phyloP scores from a whole-genome alignment of 2,888 invertebrate species.

The Tipula confusa region DNA sequence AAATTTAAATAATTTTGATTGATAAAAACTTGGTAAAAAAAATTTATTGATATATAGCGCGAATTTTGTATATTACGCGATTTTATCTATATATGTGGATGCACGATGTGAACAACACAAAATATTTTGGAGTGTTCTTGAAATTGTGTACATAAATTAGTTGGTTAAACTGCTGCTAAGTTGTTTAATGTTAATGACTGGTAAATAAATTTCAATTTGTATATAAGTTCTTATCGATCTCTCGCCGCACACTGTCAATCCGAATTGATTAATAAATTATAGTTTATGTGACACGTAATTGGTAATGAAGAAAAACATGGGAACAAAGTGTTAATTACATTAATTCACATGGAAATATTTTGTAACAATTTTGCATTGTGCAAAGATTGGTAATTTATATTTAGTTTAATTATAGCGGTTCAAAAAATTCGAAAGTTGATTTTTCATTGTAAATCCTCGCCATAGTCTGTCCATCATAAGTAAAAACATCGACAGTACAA shows the following conservation, averaged over 20 bases:
- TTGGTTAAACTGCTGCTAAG: background rate
- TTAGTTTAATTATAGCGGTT: no score
- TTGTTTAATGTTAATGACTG: background rate
- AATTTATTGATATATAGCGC: background rate
- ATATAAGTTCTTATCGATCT: background rate
- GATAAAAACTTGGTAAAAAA: background rate
- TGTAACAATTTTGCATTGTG: background rate
- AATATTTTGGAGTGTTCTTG: background rate
- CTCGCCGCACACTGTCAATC: background rate
- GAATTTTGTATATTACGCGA: background rate
- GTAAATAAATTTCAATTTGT: background rate
- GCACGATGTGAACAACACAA: background rate
- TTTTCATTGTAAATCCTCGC: no score
- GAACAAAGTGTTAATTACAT: background rate
- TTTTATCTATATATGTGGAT: background rate
- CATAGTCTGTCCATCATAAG: no score
- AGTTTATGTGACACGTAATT: background rate
- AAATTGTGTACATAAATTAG: background rate
- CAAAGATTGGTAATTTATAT: no score
- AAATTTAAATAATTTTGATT: slow-evolving; percentile 9
- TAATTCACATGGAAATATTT: background rate
- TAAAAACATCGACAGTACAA: no score
- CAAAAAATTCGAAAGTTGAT: no score
- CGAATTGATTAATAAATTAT: background rate
- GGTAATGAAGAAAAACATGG: background rate